Evolutionary conservation across 2,888 invertebrate species (phyloP).

Genomic region (Meliscaeva auricollis): DNA sequence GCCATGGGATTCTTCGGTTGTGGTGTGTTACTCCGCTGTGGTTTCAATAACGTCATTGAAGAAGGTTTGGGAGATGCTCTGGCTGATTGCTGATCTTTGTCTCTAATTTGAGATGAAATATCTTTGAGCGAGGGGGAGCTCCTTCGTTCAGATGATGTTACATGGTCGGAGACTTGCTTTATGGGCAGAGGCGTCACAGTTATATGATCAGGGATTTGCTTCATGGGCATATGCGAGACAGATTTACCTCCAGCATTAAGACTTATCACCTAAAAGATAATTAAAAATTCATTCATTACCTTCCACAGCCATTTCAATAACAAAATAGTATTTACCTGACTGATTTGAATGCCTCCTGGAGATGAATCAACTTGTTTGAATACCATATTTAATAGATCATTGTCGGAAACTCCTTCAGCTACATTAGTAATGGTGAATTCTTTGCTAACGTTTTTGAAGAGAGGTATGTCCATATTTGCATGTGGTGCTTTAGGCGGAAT

Average conservation of each 20-base stretch:
- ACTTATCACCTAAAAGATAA: slow-evolving; percentile 52
- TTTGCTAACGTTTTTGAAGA: slow-evolving; percentile 72
- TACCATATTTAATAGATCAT: slow-evolving; percentile 37
- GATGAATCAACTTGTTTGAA: slow-evolving; percentile 49
- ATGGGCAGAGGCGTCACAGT: slow-evolving; percentile 14
- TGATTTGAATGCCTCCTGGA: slow-evolving; percentile 65
- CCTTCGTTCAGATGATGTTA: background rate
- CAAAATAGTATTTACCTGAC: slow-evolving; percentile 53
- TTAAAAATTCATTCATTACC: background rate
- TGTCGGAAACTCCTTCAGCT: slow-evolving; percentile 67
- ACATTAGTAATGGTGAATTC: slow-evolving; percentile 77
- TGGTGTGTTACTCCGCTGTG: background rate
- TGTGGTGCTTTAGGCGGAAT: slow-evolving; percentile 65
- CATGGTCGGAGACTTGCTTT: background rate
- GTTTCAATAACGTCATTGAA: background rate
- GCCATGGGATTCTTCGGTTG: background rate
- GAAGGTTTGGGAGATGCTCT: slow-evolving; percentile 13
- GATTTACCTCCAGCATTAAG: slow-evolving; percentile 54
- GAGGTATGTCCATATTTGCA: slow-evolving; percentile 39
- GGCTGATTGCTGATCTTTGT: background rate
- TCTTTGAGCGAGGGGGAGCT: background rate
- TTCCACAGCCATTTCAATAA: too few relatives aligned
- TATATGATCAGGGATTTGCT: background rate
- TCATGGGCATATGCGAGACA: slow-evolving; percentile 2
- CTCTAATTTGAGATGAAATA: background rate